Evolutionary conservation across 2,888 invertebrate genomes (phyloP), one percentile per base, ranked within the genome.

Genomic region (Nebria salina): DNA sequence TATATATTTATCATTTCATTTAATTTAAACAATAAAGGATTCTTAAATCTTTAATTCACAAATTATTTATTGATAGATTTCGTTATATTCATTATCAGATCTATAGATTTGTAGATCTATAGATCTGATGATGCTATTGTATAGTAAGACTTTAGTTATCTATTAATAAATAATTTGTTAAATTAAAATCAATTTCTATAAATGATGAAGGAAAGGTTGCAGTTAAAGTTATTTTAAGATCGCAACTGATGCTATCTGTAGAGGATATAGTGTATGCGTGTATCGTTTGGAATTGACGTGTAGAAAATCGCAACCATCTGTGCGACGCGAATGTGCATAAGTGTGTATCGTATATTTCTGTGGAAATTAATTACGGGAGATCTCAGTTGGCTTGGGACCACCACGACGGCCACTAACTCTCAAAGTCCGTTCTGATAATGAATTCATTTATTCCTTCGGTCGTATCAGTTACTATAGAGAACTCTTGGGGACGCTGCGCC

Each of bases 381-480:
- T 54, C 72, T 66, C 65, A 26, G 41, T 42, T 66, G 34, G 54
- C 42, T 25, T 66, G 6, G 68, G 70, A 76, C 77, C 43, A 42
- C 68, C 41, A 70, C 25, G 15, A 68, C 70, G 65, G 64, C 77
- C 25, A 70, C 26, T 70, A 20, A 70, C 70, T 70, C 25, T 26
- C 25, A 70, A 70, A 20, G 70, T 26, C 34, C 76, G 66, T 13
- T 42, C 78, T 79, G 79, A 79, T 79, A 79, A 79, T 79, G 79
- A 79, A 79, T 79, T 79, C 79, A 79, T 79, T 70, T 70, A 70
- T 70, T 79, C 78, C 78, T 78, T 77, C 66, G 73, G 41, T 73
- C 65, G 78, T 72, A 78, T 78, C 78, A 78, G 65, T 77, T 72
- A 64, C 77, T 72, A 41, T 54, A 54, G 54, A 54, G 54, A 34